Base-by-base conservation (phyloP, 2,888 invertebrate genomes). In the Ceraclea dissimilis region DNA sequence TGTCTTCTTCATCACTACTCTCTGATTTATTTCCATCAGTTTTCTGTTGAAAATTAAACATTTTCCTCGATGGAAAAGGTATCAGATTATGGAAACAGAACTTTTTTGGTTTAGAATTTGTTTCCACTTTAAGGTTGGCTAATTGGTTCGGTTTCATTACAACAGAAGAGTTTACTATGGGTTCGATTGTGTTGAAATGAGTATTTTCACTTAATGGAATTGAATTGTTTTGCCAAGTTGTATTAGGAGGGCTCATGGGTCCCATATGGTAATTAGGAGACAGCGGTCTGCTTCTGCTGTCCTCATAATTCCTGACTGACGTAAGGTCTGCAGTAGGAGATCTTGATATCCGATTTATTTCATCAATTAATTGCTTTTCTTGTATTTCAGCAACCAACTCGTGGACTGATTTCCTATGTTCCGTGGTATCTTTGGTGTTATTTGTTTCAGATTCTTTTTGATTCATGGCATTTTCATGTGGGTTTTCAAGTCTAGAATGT, bases 321-420 rank as follows among this genome's bases (percentile, higher is more conserved):
- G 44, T 59, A 16, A 54, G 34, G 19, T 61, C 59, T 51, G 57
- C 51, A 18, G 53, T 46, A 4, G 59, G 59, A 22, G 59, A 61
- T 34, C 61, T 46, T 20, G 61, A 61, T 20, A 52, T 51, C 11
- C 56, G 48, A 20, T 61, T 52, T 16, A 61, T 54, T 56, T 61
- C 61, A 54, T 61, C 61, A 13, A 61, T 48, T 11, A 59, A 47
- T 52, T 75, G 74, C 52, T 79, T 71, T 22, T 73, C 74, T 67
- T 84, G 83, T 10, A 82, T 80, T 66, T 79, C 76, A 1, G 82
- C 83, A 20, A 83, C 82, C 63, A 84, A 69, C 65, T 83, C 83
- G 64, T 82, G 83, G 0, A 84, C 84, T 1, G 81, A 79, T 63
- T 75, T 80, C 47, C 82, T 72, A 2, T 73, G 73, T 49, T 57